Conservation (phyloP, 2,888 invertebrate species). For the Amiota minor region DNA sequence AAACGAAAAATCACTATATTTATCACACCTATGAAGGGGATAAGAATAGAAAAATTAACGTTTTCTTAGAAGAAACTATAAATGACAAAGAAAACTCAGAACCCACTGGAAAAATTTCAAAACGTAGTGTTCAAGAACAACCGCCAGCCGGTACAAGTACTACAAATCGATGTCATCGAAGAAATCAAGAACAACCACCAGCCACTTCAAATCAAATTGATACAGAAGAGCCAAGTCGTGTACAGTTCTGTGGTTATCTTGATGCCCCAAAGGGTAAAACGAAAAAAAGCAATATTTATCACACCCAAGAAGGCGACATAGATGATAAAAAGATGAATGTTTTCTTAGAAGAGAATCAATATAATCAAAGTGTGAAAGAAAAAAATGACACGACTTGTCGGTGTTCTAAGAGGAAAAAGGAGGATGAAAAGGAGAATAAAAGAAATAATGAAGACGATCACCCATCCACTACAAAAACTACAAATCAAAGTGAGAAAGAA, state of each 20-base stretch:
- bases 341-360: not conserved
- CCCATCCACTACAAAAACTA: not conserved
- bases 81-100: not conserved
- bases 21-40: not conserved
- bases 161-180: too few relatives aligned
- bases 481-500: not conserved
- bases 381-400: too few relatives aligned
- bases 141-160: too few relatives aligned
- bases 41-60: not conserved
- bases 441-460: not conserved
- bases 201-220: not conserved
- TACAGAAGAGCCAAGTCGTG: not conserved
- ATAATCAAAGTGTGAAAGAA: not conserved
- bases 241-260: not conserved
- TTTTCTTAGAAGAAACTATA: constrained; percentile 1
- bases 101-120: not conserved
- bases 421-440: too few relatives aligned
- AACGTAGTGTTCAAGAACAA: not conserved
- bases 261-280: not conserved
- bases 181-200: too few relatives aligned
- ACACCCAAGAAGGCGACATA: too few relatives aligned
- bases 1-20: not conserved
- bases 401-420: not conserved
- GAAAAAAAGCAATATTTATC: not conserved
- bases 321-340: not conserved